Base-by-base conservation (phyloP, 2,797 vertebrate genomes). In the Sebastes taczanowskii region DNA sequence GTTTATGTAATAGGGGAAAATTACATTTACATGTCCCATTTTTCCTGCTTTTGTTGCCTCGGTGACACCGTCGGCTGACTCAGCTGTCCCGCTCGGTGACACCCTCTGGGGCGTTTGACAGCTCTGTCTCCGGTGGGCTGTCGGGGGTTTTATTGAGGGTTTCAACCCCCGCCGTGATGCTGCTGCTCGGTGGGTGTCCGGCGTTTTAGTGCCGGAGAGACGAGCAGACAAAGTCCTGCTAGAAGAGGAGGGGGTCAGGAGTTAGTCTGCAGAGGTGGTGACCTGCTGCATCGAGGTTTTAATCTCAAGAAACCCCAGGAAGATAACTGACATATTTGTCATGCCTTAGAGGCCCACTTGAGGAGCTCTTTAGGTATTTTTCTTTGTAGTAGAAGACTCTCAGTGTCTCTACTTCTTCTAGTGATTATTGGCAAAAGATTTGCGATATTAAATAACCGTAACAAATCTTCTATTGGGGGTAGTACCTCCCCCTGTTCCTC, bases 1-100 rank as follows among this genome's bases (percentile, higher is more conserved):
- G 10, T 72, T 82, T 80, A 80, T 68, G 71, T 83, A 79, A 78
- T 76, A 38, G 72, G 11, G 60, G 23, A 32, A 82, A 85, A 77
- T 67, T 42, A 34, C 67, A 71, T 84, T 82, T 27, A 42, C 74
- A 56, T 77, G 68, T 68, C 67, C 67, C 74, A 62, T 77, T 85
- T 74, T 71, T 66, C 10, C 73, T 16, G 46, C 74, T 71, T 69
- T 52, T 27, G 63, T 80, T 74, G 64, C 53, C 52, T 64, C 49
- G 2, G 60, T 22, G 65, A 71, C 29, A 18, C 42, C 34, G 1
- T 32, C 4, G 4, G 74, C 88, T 80, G 81, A 88, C 32, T 92
- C 88, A 82, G 82, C 85, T 46, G 77, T 83, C 42, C 61, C 9
- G 25, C 68, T 77, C 6, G 0, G 16, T 59, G 79, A 77, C 73